phyloP scores from a whole-genome alignment of 2,888 invertebrate species.

The Lathronympha strigana region DNA sequence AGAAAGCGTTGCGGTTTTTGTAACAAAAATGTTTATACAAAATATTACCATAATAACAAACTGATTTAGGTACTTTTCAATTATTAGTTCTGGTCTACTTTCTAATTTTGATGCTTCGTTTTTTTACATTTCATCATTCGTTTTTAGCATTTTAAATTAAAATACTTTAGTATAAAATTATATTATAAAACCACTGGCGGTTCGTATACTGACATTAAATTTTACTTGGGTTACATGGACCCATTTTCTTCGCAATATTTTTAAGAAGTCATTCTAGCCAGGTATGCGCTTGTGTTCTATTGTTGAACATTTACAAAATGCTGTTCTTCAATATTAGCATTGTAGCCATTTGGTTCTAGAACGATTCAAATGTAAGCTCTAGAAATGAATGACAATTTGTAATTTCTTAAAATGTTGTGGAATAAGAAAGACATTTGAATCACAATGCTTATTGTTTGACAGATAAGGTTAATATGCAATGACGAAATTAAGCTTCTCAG shows the following conservation, averaged over 20 bases:
- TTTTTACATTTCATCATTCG: too few species aligned
- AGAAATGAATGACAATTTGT: slow-evolving; percentile 18
- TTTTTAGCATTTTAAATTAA: too few species aligned
- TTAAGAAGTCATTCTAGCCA: neutral
- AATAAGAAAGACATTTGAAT: slow-evolving; percentile 23
- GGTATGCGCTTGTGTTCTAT: slow-evolving; percentile 16
- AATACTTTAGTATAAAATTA: too few species aligned
- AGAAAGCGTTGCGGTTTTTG: too few species aligned
- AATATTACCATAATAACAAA: too few species aligned
- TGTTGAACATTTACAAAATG: slow-evolving; percentile 18
- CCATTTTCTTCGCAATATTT: slow-evolving; percentile 16
- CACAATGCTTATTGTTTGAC: slow-evolving; percentile 29
- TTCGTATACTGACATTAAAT: too few species aligned
- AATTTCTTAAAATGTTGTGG: slow-evolving; percentile 18
- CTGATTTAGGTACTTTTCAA: too few species aligned
- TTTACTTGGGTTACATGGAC: slow-evolving; percentile 9
- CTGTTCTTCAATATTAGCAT: slow-evolving; percentile 15
- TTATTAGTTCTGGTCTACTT: too few species aligned
- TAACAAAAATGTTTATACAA: too few species aligned
- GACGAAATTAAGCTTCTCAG: slow-evolving; percentile 7
- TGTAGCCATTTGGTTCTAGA: slow-evolving; percentile 15
- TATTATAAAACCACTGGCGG: too few species aligned
- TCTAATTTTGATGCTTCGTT: too few species aligned
- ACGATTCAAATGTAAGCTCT: slow-evolving; percentile 14
- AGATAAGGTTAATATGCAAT: slow-evolving; percentile 22